Evolutionary conservation across 2,888 invertebrate genomes (phyloP), one percentile per base, ranked within the genome.

Genomic region (Eupeodes luniger): DNA sequence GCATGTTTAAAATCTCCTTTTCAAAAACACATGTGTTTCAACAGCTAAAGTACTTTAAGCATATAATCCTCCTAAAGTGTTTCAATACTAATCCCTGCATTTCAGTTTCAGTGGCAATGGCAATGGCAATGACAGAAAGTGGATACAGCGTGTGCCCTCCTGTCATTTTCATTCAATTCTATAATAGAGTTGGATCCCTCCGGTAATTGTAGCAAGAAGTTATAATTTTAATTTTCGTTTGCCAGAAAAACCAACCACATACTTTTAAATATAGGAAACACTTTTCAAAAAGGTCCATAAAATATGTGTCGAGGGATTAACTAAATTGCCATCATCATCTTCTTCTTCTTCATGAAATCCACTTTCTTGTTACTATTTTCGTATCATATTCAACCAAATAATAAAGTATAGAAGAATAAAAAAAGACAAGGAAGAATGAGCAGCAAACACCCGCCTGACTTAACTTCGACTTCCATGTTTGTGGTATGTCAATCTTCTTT

Each of bases 301-400:
- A 72, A 75, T 49, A 70, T 66, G 66, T 85, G 61, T 66, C 55
- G 47, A 59, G 83, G 85, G 84, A 88, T 85, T 85, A 88, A 78
- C 67, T 76, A 66, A 85, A 88, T 88, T 64, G 59, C 64, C 75
- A 19, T 64, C 64, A 55, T 40, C 62, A 16, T 62, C 62, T 62
- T 44, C 44, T 62, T 47, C 27, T 70, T 83, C 16, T 55, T 61
- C 67, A 40, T 75, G 57, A 70, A 84, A 80, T 80, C 75, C 62
- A 80, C 69, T 84, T 85, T 66, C 76, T 70, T 84, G 57, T 47
- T 77, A 78, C 82, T 75, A 86, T 78, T 86, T 82, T 79, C 62
- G 69, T 85, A 62, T 69, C 85, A 82, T 27, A 27, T 67, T 81
- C 34, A 67, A 51, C 34, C 67, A 51, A 51, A 12, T n/a, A n/a